A percentile compares a stretch with the other conserved stretches of the same genome.
These are phyloP conservation scores for Athetis lepigone DNA, from an alignment of 2,888 invertebrate species.

Conservation along the genomic window DNA sequence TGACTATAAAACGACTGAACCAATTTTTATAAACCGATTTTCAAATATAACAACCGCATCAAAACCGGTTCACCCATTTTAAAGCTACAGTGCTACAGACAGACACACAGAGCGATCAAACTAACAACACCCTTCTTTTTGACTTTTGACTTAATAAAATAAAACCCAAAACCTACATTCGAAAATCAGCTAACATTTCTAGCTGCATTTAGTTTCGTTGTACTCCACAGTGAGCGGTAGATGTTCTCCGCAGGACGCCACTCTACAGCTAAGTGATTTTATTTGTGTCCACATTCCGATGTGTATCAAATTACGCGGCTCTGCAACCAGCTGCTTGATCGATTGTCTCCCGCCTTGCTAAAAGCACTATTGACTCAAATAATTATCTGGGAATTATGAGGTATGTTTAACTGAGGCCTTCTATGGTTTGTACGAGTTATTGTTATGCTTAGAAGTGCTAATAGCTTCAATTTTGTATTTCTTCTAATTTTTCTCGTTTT, in stretches of 20 bases:
- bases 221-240: slow-evolving; percentile 77
- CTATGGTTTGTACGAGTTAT: slow-evolving; percentile 46
- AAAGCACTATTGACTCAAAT: slow-evolving; percentile 82
- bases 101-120: no score
- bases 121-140: no score
- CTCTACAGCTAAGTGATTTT: slow-evolving; percentile 89
- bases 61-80: no score
- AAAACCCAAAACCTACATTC: slow-evolving; percentile 25
- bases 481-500: no score
- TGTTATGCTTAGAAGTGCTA: slow-evolving; percentile 23
- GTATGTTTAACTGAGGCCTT: slow-evolving; percentile 50
- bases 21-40: no score
- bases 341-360: slow-evolving; percentile 81
- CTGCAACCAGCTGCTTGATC: slow-evolving; percentile 88
- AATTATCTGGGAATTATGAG: slow-evolving; percentile 69
- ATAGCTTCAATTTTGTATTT: no score
- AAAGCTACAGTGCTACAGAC: no score
- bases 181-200: slow-evolving; percentile 49
- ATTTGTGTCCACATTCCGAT: slow-evolving; percentile 90
- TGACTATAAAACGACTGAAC: no score
- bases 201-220: slow-evolving; percentile 64
- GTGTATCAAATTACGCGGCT: slow-evolving; percentile 88
- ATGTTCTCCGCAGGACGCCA: slow-evolving; percentile 86
- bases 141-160: no score
- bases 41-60: no score